Percentiles rank a stretch among this genome's conserved stretches.
These are phyloP conservation scores for Hippocampus mohnikei DNA, from an alignment of 2,113 vertebrate genomes.

Conservation along the genomic window DNA sequence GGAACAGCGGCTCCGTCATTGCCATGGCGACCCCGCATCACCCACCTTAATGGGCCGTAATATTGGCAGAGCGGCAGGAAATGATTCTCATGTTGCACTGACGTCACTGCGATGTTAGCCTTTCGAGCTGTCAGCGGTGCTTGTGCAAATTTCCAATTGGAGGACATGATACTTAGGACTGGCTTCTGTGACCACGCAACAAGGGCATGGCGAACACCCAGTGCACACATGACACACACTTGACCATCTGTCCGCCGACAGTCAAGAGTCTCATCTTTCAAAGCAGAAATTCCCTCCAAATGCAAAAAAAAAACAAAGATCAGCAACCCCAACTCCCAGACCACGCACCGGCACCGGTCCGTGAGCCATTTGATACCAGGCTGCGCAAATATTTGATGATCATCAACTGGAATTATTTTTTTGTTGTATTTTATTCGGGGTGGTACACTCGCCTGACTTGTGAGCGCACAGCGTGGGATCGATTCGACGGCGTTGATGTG, in stretches of 20 bases:
- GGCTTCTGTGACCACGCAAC: neutral
- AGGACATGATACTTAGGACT: neutral
- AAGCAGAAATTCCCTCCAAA: neutral
- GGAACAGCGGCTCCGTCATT: neutral
- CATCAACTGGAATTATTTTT: too few relatives aligned
- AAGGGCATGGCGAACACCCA: neutral
- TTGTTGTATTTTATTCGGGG: too few relatives aligned
- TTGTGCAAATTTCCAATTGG: neutral
- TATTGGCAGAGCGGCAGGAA: neutral
- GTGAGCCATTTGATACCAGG: too few relatives aligned
- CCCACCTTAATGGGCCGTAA: neutral
- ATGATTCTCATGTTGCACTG: neutral
- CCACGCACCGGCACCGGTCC: too few relatives aligned
- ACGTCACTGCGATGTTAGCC: neutral
- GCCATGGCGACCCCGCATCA: neutral
- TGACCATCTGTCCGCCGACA: neutral
- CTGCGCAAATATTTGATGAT: neutral
- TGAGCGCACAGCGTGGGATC: too few relatives aligned
- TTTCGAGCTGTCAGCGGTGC: neutral
- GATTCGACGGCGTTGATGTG: too few relatives aligned
- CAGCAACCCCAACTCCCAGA: too few relatives aligned
- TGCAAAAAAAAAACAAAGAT: neutral
- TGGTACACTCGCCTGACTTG: too few relatives aligned
- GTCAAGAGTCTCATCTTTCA: neutral
- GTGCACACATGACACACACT: neutral